Base-by-base conservation (phyloP, 1,140 invertebrate species). In the Drosophila obscura region DNA sequence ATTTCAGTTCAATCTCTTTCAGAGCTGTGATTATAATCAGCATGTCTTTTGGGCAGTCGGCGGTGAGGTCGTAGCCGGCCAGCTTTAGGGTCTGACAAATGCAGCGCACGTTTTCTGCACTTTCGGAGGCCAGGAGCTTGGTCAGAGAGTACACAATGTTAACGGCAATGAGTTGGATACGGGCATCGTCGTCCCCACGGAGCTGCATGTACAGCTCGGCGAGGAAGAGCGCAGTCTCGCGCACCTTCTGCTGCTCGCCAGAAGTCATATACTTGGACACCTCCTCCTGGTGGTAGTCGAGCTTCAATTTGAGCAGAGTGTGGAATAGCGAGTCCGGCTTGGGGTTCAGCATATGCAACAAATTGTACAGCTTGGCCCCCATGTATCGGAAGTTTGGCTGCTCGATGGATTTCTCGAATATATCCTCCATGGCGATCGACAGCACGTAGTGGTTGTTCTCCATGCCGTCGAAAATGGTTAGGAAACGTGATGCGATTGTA, bases 21-120 rank as follows among this genome's bases (percentile, higher is more conserved):
- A 92, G 59, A 15, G 60, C 65, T 6, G 68, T 44, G 44, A 92
- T 90, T 16, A 92, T 88, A 22, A 77, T 61, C 15, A 68, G 67
- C 64, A 92, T 89, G 52, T 92, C 90, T 24, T 67, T 59, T 24
- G 80, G 80, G 58, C 78, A 92, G 57, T 92, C 91, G 16, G 79
- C 73, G 15, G 81, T 87, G 5, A 92, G 61, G 62, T 92, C 91
- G 52, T 91, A 92, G 9, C 91, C 91, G 26, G 90, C 90, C 58
- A 92, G 55, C 75, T 94, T 94, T 7, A 94, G 71, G 31, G 93
- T 92, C 90, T 94, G 93, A 76, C 93, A 94, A 57, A 93, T 92
- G 79, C 92, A 93, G 67, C 94, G 94, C 2, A 93, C 83, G 90
- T 93, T 93, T 26, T 93, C 93, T 48, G 88, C 63, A 51, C 50